Evolutionary conservation across 2,888 invertebrate genomes (phyloP).

Genomic region (Leuctra nigra): DNA sequence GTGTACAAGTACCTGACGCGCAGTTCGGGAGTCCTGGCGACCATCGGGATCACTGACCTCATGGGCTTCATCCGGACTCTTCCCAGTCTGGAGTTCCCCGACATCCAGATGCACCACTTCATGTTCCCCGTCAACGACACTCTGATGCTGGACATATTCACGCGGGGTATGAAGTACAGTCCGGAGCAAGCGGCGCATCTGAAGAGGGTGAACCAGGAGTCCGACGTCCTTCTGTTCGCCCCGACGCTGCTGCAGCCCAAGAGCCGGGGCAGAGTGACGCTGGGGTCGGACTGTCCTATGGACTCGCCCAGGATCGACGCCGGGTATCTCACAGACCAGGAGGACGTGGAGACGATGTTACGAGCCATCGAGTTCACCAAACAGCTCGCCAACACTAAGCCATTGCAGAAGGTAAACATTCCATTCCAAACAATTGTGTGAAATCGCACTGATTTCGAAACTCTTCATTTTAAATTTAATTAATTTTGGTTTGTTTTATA

Average conservation of each 20-base stretch:
- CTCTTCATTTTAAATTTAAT: no score
- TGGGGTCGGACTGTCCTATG: constrained; percentile 43
- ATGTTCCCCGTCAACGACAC: constrained; percentile 39
- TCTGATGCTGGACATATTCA: background rate
- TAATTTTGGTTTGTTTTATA: no score
- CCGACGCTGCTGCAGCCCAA: constrained; percentile 33
- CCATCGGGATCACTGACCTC: constrained; percentile 35
- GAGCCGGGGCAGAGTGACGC: constrained; percentile 35
- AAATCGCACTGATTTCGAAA: no score
- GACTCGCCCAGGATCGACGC: constrained; percentile 46
- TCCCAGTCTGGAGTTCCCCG: constrained; percentile 61
- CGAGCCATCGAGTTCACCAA: constrained; percentile 34
- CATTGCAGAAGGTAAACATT: no score
- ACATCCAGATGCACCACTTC: constrained; percentile 84
- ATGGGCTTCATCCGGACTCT: background rate
- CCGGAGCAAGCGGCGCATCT: background rate
- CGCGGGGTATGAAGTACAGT: background rate
- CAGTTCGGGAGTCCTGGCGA: constrained; percentile 39
- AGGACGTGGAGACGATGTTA: constrained; percentile 37
- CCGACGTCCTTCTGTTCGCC: background rate
- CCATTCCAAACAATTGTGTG: no score
- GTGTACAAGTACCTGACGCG: constrained; percentile 36
- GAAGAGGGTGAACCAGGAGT: background rate
- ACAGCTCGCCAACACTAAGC: constrained; percentile 1
- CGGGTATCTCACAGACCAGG: constrained; percentile 43